These are phyloP conservation scores for Lordiphosa collinella DNA, from an alignment of 1,140 invertebrate genomes.

Conservation along the genomic window DNA sequence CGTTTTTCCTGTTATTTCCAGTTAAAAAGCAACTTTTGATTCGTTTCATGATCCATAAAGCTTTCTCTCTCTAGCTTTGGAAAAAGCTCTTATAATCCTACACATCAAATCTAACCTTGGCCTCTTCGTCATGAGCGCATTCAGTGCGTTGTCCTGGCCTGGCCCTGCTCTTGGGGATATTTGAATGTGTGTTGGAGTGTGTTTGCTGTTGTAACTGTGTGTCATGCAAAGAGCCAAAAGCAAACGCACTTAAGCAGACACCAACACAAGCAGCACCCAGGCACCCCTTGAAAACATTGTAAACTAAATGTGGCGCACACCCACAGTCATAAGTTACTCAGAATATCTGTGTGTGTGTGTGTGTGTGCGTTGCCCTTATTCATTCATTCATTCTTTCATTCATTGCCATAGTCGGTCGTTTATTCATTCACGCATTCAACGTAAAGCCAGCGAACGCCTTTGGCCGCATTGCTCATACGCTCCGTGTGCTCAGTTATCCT, in stretches of 20 bases:
- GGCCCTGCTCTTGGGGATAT: neutral
- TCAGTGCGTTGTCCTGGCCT: slow-evolving; percentile 19
- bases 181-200: slow-evolving; percentile 12
- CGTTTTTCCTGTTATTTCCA: no score
- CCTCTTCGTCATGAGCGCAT: slow-evolving; percentile 25
- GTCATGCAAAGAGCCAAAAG: slow-evolving; percentile 52
- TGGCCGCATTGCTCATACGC: slow-evolving; percentile 67
- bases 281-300: slow-evolving; percentile 60
- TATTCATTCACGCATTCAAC: slow-evolving; percentile 40
- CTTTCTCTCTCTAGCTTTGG: no score
- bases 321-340: slow-evolving; percentile 54
- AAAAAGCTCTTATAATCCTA: no score
- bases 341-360: slow-evolving; percentile 32
- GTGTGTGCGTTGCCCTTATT: slow-evolving; percentile 31
- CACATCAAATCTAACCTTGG: no score
- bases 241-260: slow-evolving; percentile 59
- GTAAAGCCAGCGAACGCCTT: slow-evolving; percentile 40
- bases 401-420: slow-evolving; percentile 16
- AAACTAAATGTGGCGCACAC: slow-evolving; percentile 62
- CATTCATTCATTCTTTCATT: slow-evolving; percentile 57
- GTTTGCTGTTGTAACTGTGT: slow-evolving; percentile 19
- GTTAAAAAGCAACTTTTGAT: no score
- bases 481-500: slow-evolving; percentile 69
- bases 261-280: slow-evolving; percentile 12
- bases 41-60: no score